phyloP scores from a whole-genome alignment of 2,113 vertebrate genomes.

The Oceanodroma tethys region DNA sequence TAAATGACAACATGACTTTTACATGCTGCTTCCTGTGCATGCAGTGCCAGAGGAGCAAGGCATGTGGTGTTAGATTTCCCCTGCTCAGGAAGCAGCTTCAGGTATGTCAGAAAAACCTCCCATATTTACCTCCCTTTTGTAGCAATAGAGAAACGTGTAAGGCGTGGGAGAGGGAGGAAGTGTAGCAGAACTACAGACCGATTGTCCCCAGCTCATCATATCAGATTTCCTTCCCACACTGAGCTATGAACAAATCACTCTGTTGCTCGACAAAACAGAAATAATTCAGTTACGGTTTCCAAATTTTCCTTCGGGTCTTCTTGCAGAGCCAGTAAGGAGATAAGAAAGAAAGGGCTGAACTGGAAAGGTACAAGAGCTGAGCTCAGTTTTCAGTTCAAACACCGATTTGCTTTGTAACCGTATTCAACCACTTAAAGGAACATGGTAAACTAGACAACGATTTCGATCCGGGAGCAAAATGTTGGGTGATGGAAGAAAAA shows the following conservation, averaged over 20 bases:
- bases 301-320: not conserved
- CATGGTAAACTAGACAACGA: fast-evolving
- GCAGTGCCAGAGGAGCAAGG: not conserved
- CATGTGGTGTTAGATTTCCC: not conserved
- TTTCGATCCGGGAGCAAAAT: not conserved
- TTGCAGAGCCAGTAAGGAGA: not conserved
- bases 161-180: not conserved
- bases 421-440: not conserved
- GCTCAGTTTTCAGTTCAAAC: not conserved
- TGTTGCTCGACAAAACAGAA: not conserved
- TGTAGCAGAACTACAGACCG: not conserved
- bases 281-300: not conserved
- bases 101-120: not conserved
- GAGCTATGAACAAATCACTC: not conserved
- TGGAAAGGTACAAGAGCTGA: not conserved
- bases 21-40: not conserved
- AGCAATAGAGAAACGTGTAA: not conserved
- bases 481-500: not conserved
- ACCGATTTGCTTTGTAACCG: fast-evolving
- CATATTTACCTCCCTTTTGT: not conserved
- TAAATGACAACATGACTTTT: not conserved
- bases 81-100: not conserved
- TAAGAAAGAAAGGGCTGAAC: not conserved
- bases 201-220: not conserved
- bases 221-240: not conserved